Percentiles rank a stretch among this genome's conserved stretches.
phyloP scores from a whole-genome alignment of 2,113 vertebrate species.

The Chelonoidis abingdonii region DNA sequence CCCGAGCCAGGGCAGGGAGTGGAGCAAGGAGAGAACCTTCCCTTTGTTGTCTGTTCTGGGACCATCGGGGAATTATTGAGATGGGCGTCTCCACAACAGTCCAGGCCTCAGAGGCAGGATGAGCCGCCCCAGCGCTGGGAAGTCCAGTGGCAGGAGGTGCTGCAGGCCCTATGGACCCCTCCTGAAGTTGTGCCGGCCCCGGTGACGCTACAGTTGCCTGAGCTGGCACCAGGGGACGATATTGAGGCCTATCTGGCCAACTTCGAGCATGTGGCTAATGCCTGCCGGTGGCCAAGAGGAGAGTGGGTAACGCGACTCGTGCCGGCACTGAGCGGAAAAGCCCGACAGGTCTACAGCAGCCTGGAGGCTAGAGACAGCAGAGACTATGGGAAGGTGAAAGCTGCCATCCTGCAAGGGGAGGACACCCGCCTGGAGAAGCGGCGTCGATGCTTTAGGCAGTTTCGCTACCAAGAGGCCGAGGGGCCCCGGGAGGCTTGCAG shows the following conservation, averaged over 20 bases:
- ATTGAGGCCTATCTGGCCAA: background rate
- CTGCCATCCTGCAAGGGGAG: background rate
- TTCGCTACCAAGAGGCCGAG: background rate
- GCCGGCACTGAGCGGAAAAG: background rate
- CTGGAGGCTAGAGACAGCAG: background rate
- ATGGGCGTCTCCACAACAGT: background rate
- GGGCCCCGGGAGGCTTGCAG: background rate
- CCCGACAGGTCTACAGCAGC: background rate
- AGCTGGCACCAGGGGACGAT: background rate
- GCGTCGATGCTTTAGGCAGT: background rate
- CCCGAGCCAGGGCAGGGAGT: background rate
- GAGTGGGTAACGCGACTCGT: background rate
- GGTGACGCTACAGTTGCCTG: background rate
- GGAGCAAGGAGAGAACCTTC: background rate
- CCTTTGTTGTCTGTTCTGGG: background rate
- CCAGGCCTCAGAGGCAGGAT: background rate
- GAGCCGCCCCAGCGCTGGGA: background rate
- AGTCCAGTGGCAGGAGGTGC: background rate
- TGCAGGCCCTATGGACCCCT: background rate
- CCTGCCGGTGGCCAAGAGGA: background rate
- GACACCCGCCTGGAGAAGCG: background rate
- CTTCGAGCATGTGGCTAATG: background rate
- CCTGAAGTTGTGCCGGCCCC: background rate
- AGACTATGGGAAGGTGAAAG: background rate
- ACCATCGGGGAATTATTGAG: background rate